Conservation (phyloP, 2,113 vertebrate genomes). For the Tyto alba region DNA sequence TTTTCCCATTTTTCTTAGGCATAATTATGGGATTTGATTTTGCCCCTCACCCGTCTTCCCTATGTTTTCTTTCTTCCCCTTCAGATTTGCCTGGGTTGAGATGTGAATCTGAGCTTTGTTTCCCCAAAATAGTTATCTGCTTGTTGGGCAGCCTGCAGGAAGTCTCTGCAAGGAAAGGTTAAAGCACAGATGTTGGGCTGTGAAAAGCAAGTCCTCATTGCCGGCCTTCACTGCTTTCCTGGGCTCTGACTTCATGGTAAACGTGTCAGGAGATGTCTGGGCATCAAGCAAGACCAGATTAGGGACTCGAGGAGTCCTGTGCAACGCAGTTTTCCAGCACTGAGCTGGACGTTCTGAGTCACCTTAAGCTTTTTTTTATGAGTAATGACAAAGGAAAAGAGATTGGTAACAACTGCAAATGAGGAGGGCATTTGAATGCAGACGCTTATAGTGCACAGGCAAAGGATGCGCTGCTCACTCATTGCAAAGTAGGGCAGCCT, state of each 20-base stretch:
- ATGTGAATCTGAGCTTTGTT: conserved; percentile 68
- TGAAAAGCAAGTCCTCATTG: not conserved
- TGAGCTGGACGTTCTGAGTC: not conserved
- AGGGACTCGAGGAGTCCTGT: not conserved
- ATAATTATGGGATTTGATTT: not conserved
- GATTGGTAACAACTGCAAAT: not conserved
- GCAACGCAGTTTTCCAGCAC: not conserved
- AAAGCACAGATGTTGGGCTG: conserved; percentile 11
- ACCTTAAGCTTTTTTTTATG: not conserved
- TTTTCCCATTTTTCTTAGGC: not conserved
- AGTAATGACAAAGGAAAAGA: not conserved
- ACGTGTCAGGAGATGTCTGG: not conserved
- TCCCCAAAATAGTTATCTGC: conserved; percentile 25
- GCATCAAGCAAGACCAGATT: fast-evolving
- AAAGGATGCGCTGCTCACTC: not conserved
- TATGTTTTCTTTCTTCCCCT: conserved; percentile 28
- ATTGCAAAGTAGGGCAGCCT: not conserved
- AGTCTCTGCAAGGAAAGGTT: not conserved
- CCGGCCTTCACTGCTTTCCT: not conserved
- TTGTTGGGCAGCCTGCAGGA: conserved; percentile 1
- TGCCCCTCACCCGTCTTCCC: not conserved
- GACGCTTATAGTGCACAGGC: not conserved
- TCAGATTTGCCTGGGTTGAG: not conserved
- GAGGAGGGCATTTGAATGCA: not conserved
- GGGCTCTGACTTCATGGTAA: not conserved